Evolutionary conservation across 2,888 invertebrate species (phyloP), one percentile per base, ranked within the genome.

Genomic region (Poecilobothrus nobilitatus): DNA sequence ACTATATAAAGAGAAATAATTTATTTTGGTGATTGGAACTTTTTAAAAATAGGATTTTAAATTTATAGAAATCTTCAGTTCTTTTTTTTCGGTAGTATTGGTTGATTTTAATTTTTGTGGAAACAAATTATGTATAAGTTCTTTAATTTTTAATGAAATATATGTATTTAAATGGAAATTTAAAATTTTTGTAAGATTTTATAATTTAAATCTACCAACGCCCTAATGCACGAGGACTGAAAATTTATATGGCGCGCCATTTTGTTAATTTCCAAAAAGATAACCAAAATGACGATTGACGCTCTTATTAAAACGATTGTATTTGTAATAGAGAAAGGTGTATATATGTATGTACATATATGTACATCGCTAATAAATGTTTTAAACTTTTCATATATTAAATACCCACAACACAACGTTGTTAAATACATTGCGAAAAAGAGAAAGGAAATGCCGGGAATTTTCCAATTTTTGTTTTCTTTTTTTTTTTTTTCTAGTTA

Each of bases 401-500:
- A n/a, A n/a, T n/a, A n/a, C n/a, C n/a, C n/a, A n/a, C n/a, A 12
- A 53, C 53, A 53, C n/a, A 53, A 53, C 53, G 18, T 18, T 15
- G 15, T 18, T 53, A 9, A 18, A 18, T 12, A 53, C 1, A 53
- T 53, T 53, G 53, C 18, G 53, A 53, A 53, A 53, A 53, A 53
- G 53, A 53, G 53, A 53, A 53, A 53, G 53, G 53, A 53, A 53
- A 53, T 53, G 53, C 53, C 53, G 53, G 53, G 53, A 53, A 18
- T 53, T 53, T 53, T 18, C 8, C 37, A 37, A 10, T 37, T 27
- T 27, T 27, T 27, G 27, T 41, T 41, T 41, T 41, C 41, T 41
- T 41, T 41, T 2, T 41, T 41, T 9, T 53, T 53, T 53, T 18
- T 53, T 53, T 53, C 18, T 53, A 15, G 18, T 12, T 15, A 18